Evolutionary conservation across 2,888 invertebrate species (phyloP).

Genomic region (Drosophila percnosoma): DNA sequence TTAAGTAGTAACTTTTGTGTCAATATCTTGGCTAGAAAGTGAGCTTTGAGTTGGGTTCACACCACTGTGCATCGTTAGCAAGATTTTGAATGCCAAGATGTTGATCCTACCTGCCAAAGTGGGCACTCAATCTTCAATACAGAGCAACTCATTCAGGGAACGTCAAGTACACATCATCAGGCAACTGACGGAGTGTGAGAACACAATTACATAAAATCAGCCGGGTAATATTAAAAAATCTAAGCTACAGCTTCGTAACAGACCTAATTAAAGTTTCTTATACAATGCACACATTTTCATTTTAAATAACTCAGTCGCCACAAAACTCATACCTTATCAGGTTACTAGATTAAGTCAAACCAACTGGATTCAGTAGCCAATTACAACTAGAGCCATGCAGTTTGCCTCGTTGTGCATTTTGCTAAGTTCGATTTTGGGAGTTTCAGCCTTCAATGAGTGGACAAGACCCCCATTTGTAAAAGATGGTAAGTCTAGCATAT

Average conservation of each 20-base stretch:
- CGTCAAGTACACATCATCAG: constrained; percentile 53
- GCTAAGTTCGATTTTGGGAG: background rate
- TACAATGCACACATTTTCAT: background rate
- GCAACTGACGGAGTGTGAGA: constrained; percentile 70
- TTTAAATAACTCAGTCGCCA: background rate
- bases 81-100: constrained; percentile 64
- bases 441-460: background rate
- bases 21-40: background rate
- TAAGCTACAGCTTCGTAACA: background rate
- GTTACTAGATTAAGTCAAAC: background rate
- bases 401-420: background rate
- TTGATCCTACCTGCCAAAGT: constrained; percentile 32
- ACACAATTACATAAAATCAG: constrained; percentile 45
- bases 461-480: background rate
- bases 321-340: background rate
- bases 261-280: background rate
- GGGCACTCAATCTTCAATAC: constrained; percentile 56
- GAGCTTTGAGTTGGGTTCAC: background rate
- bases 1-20: background rate
- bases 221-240: background rate
- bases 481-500: constrained; percentile 9
- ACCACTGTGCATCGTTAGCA: constrained; percentile 63
- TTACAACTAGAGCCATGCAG: constrained; percentile 23
- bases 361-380: constrained; percentile 13
- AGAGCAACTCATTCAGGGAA: constrained; percentile 45